These are phyloP conservation scores for Syngnathus acus DNA, from an alignment of 2,797 vertebrate genomes.

Conservation along the genomic window DNA sequence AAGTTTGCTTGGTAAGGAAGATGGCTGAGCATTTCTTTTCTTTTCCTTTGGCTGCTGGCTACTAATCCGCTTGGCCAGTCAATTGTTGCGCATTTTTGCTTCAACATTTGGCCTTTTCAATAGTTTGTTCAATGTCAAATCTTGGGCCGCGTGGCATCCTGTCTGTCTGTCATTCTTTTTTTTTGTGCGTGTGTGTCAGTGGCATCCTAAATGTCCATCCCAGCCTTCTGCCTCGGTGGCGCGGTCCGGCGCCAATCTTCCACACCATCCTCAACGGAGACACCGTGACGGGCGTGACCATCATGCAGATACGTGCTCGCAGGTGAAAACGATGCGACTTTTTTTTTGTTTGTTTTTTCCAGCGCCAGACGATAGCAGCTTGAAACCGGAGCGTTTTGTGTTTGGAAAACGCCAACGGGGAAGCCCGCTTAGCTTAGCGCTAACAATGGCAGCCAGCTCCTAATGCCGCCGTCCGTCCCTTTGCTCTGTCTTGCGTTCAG, in stretches of 20 bases:
- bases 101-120: too few species aligned
- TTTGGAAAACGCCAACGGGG: too few species aligned
- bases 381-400: too few species aligned
- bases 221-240: constrained; percentile 88
- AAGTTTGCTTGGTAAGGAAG: constrained; percentile 84
- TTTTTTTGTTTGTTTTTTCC: neutral
- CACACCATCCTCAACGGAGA: constrained; percentile 87
- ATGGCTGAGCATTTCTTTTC: too few species aligned
- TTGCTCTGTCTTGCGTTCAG: constrained; percentile 46
- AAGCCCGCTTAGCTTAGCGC: too few species aligned
- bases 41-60: too few species aligned
- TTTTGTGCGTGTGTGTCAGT: constrained; percentile 51
- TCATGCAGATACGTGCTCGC: constrained; percentile 90
- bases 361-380: too few species aligned
- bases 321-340: constrained; percentile 59
- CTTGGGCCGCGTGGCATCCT: too few species aligned
- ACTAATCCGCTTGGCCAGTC: too few species aligned
- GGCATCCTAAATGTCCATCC: constrained; percentile 90
- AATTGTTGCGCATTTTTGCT: too few species aligned
- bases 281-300: constrained; percentile 78
- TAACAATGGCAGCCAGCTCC: too few species aligned
- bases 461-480: too few species aligned
- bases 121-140: neutral
- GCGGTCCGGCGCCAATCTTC: constrained; percentile 85
- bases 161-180: neutral